A percentile compares a stretch with the other conserved stretches of the same genome.
Evolutionary conservation across 2,113 vertebrate genomes (phyloP).

Genomic region (Crotalus tigris): DNA sequence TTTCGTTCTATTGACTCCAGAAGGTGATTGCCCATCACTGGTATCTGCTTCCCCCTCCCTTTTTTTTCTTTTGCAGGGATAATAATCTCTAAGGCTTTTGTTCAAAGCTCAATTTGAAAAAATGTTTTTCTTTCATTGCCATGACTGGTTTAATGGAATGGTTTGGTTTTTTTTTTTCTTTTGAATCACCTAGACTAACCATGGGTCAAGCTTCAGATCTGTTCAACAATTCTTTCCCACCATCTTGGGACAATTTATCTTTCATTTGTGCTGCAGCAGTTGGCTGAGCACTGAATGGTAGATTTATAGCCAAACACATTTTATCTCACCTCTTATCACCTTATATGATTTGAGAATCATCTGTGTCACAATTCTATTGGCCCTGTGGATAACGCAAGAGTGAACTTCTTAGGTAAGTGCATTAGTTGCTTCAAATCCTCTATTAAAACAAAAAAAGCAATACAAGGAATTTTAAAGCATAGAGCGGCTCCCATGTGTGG

Average conservation of each 20-base stretch:
- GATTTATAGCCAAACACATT: slow-evolving; percentile 4
- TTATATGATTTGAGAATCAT: slow-evolving; percentile 12
- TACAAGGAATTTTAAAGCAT: not conserved
- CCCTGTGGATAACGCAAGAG: not conserved
- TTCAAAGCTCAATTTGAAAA: slow-evolving; percentile 45
- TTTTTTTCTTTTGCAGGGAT: slow-evolving; percentile 40
- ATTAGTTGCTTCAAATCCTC: not conserved
- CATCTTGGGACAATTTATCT: not conserved
- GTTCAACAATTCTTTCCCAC: slow-evolving; percentile 24
- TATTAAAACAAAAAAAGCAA: not conserved
- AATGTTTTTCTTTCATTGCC: slow-evolving; percentile 29
- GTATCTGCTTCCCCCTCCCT: slow-evolving; percentile 15
- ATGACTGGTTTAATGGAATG: slow-evolving; percentile 37
- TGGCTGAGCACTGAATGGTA: slow-evolving; percentile 3
- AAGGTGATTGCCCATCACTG: slow-evolving; percentile 2
- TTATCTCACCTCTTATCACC: not conserved
- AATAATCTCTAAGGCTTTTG: slow-evolving; percentile 31
- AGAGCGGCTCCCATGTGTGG: not conserved
- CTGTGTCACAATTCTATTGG: slow-evolving; percentile 2
- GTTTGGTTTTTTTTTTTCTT: slow-evolving; percentile 43
- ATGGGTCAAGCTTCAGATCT: slow-evolving; percentile 16
- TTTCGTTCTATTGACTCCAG: not conserved
- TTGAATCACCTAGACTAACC: slow-evolving; percentile 32
- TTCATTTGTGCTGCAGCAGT: slow-evolving; percentile 4
- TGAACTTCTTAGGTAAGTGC: not conserved